A percentile compares a stretch with the other conserved stretches of the same genome.
phyloP scores from a whole-genome alignment of 2,888 invertebrate genomes.

The Leucophora obtusa region DNA sequence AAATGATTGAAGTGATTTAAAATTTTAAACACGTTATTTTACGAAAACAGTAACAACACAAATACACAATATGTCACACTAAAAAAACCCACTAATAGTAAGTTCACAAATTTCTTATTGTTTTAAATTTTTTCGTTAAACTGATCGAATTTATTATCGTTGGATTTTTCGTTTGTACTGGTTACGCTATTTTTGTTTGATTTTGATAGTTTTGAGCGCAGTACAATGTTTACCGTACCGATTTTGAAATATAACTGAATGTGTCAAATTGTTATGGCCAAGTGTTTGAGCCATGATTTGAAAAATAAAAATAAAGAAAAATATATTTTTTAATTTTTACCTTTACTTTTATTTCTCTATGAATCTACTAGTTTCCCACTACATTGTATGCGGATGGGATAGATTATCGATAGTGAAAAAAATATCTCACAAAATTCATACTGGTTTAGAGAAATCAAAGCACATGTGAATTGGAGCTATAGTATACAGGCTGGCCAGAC shows the following conservation, averaged over 20 bases:
- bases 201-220: constrained; percentile 17
- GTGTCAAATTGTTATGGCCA: constrained; percentile 44
- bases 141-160: not conserved
- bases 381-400: not conserved
- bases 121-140: not conserved
- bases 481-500: too few species aligned
- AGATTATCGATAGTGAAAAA: not conserved
- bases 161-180: not conserved
- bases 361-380: constrained; percentile 7
- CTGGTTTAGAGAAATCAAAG: constrained; percentile 34
- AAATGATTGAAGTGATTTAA: constrained; percentile 39
- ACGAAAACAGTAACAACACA: constrained; percentile 46
- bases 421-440: constrained; percentile 7
- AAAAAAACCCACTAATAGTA: constrained; percentile 28
- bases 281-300: constrained; percentile 53
- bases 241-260: constrained; percentile 63
- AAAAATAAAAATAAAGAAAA: not conserved
- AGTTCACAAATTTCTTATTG: constrained; percentile 19
- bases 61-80: constrained; percentile 28
- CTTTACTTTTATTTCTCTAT: constrained; percentile 25
- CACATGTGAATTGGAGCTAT: constrained; percentile 18
- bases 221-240: constrained; percentile 56
- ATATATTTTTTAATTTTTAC: too few species aligned
- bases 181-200: not conserved
- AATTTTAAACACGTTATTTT: constrained; percentile 59